phyloP scores from a whole-genome alignment of 2,797 vertebrate species.

The Tolypeutes matacus region DNA sequence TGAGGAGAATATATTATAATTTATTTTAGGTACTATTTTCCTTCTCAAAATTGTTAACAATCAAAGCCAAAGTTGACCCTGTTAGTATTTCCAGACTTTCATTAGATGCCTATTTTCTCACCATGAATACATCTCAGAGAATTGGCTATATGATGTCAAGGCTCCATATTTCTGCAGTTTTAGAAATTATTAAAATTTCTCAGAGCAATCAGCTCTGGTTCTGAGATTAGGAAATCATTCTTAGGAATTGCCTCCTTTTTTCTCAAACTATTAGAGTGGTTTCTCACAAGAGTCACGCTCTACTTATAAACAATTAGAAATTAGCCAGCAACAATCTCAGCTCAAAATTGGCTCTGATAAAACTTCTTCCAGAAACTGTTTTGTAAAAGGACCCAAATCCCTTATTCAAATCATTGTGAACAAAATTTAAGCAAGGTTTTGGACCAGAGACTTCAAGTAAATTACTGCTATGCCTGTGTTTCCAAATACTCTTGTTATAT shows the following conservation, averaged over 20 bases:
- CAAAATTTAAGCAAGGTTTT: slow-evolving; percentile 33
- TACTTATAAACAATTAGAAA: slow-evolving; percentile 57
- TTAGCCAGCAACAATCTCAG: not conserved
- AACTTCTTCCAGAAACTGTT: slow-evolving; percentile 33
- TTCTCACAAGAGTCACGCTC: not conserved
- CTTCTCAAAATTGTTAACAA: not conserved
- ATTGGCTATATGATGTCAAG: not conserved
- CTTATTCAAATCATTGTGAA: slow-evolving; percentile 25
- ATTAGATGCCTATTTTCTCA: slow-evolving; percentile 19
- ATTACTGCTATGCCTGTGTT: not conserved
- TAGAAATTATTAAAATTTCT: slow-evolving; percentile 19
- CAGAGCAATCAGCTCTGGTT: slow-evolving; percentile 1
- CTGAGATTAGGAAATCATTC: slow-evolving; percentile 54
- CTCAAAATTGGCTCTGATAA: slow-evolving; percentile 58
- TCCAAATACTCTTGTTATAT: slow-evolving; percentile 1
- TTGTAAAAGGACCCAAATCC: slow-evolving; percentile 55
- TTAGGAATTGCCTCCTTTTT: slow-evolving; percentile 7
- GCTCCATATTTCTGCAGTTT: not conserved
- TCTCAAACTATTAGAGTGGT: not conserved
- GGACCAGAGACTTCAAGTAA: not conserved
- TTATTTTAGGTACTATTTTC: not conserved
- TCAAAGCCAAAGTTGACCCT: slow-evolving; percentile 21
- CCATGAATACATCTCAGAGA: not conserved
- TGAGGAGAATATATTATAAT: slow-evolving; percentile 4
- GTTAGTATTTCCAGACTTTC: not conserved